A percentile compares a stretch with the other conserved stretches of the same genome.
Conservation (phyloP, 2,113 vertebrate species). For the Laticauda colubrina region DNA sequence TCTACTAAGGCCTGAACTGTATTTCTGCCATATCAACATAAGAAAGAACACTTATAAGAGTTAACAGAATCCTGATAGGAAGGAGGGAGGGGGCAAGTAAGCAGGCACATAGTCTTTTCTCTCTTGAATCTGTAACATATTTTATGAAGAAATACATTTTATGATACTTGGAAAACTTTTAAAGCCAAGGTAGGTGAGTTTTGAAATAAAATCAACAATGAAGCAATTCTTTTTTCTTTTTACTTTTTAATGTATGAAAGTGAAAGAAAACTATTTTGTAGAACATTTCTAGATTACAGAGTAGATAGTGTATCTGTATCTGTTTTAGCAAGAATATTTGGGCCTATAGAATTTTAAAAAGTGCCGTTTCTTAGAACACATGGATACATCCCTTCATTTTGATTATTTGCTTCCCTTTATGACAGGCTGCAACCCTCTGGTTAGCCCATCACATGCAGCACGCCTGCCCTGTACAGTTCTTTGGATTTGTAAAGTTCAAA, state of each 20-base stretch:
- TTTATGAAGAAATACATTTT: not conserved
- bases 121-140: not conserved
- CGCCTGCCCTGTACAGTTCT: not conserved
- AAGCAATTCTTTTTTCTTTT: not conserved
- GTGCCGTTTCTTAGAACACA: not conserved
- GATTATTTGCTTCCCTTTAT: conserved; percentile 5
- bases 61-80: not conserved
- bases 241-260: not conserved
- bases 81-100: not conserved
- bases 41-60: not conserved
- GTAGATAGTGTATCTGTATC: not conserved
- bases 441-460: not conserved
- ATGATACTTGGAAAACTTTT: conserved; percentile 16
- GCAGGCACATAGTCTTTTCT: not conserved
- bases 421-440: not conserved
- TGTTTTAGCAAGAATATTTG: not conserved
- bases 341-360: not conserved
- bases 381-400: not conserved
- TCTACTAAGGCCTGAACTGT: not conserved
- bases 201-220: conserved; percentile 8
- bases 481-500: not conserved
- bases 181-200: not conserved
- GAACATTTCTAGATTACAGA: not conserved
- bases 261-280: not conserved
- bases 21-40: not conserved